Evolutionary conservation across 2,113 vertebrate species (phyloP), one percentile per base, ranked within the genome.

Genomic region (Nymphicus hollandicus): DNA sequence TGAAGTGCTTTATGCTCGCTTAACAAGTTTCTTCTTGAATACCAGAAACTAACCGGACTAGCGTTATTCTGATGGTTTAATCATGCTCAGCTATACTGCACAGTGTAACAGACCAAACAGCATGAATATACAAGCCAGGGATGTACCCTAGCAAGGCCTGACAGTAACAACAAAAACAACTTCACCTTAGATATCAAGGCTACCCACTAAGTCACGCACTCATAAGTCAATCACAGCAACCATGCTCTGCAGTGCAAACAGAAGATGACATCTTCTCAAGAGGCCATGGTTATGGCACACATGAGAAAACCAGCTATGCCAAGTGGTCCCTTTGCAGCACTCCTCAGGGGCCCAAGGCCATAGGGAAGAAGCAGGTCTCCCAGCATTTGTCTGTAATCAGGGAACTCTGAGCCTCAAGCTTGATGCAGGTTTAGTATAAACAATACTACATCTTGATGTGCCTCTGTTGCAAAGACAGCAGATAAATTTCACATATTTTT

Each of bases 281-380:
- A 35, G 28, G 14, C 31, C 5, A 1, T 1, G 1, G 15, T 44
- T 63, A 79, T 2, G 13, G 37, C 46, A 52, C 37, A 25, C 1
- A 4, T 3, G 13, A 68, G n/a, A 52, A 69, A 68, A 88, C 4
- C 25, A 65, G 11, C 19, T n/a, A 18, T n/a, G 16, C 24, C 43
- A 44, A 16, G 35, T 3, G 39, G 41, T 7, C 27, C 47, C 6
- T 58, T 10, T 13, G n/a, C 25, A 84, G 25, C 3, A 6, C 20
- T 79, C 25, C 61, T 73, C 28, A 53, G n/a, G 56, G 17, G 18
- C 29, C 27, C 4, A 17, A 11, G 28, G n/a, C 29, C 55, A 18
- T 2, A 3, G 15, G 9, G 29, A 46, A 80, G 49, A 11, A 53
- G 44, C 19, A 4, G 7, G 14, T 20, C 18, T 20, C 37, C 11